Percentiles rank a stretch among this genome's conserved stretches.
Evolutionary conservation across 2,797 vertebrate species (phyloP).

Genomic region (Sarcoramphus papa): DNA sequence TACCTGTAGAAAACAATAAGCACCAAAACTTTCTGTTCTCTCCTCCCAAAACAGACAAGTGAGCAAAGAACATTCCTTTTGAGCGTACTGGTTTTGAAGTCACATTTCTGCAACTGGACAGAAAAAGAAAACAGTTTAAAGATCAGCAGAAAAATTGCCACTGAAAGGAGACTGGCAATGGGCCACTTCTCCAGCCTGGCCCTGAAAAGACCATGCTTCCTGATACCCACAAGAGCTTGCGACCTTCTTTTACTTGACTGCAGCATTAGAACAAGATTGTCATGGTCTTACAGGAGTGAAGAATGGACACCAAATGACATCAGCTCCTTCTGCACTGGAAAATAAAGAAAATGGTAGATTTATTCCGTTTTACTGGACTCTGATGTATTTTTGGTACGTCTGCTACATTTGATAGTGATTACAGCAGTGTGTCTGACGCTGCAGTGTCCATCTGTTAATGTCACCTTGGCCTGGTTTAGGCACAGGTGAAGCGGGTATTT

Average conservation of each 20-base stretch:
- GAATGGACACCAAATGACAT: constrained; percentile 59
- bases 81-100: constrained; percentile 76
- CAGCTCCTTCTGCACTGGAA: neutral
- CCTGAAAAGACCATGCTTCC: neutral
- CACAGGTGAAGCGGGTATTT: neutral
- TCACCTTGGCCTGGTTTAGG: neutral
- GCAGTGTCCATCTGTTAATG: neutral
- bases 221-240: neutral
- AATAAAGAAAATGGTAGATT: neutral
- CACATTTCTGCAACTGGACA: constrained; percentile 37
- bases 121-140: neutral
- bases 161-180: neutral
- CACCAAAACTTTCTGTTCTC: neutral
- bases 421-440: neutral
- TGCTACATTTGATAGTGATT: neutral
- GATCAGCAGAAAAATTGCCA: neutral
- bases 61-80: constrained; percentile 1
- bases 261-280: constrained; percentile 65
- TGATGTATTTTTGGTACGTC: neutral
- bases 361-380: neutral
- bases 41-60: neutral
- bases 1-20: constrained; percentile 73
- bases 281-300: neutral
- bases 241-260: constrained; percentile 25
- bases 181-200: neutral